These are phyloP conservation scores for Pemphredon lugubris DNA, from an alignment of 2,888 invertebrate species.

Conservation along the genomic window DNA sequence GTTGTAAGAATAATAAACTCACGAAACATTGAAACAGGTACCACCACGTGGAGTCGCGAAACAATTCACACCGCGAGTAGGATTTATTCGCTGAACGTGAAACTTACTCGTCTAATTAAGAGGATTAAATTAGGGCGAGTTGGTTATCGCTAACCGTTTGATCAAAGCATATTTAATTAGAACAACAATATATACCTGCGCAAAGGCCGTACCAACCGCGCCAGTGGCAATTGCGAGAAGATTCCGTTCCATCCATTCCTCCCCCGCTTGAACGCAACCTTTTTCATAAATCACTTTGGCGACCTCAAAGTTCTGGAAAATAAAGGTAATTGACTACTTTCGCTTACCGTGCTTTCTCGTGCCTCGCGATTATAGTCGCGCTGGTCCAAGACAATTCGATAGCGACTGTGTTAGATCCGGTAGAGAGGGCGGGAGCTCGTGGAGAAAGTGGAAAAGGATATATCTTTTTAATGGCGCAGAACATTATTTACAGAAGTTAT, in stretches of 20 bases:
- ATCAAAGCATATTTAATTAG: not conserved
- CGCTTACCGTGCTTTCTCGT: slow-evolving; percentile 62
- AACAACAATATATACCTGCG: slow-evolving; percentile 87
- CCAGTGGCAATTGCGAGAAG: slow-evolving; percentile 95
- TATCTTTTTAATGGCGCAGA: not conserved
- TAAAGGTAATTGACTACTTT: slow-evolving; percentile 66
- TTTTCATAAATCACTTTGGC: slow-evolving; percentile 94
- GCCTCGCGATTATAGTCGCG: slow-evolving; percentile 22
- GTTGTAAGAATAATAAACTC: too few species aligned
- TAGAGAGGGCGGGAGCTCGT: slow-evolving; percentile 2
- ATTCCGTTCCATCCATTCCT: slow-evolving; percentile 97
- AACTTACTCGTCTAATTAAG: not conserved
- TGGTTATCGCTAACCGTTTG: not conserved
- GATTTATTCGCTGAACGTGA: too few species aligned
- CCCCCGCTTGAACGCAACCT: slow-evolving; percentile 96
- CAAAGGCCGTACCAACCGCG: slow-evolving; percentile 93
- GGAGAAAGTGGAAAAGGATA: slow-evolving; percentile 18
- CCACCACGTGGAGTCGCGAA: too few species aligned
- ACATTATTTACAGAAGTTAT: too few species aligned
- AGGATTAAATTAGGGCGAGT: not conserved
- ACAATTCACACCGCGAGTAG: too few species aligned
- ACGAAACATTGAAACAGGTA: too few species aligned
- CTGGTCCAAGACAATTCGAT: slow-evolving; percentile 41
- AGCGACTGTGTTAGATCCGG: slow-evolving; percentile 21
- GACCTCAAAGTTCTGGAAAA: slow-evolving; percentile 88